Evolutionary conservation across 2,888 invertebrate species (phyloP).

Genomic region (Flexamia atlantica): DNA sequence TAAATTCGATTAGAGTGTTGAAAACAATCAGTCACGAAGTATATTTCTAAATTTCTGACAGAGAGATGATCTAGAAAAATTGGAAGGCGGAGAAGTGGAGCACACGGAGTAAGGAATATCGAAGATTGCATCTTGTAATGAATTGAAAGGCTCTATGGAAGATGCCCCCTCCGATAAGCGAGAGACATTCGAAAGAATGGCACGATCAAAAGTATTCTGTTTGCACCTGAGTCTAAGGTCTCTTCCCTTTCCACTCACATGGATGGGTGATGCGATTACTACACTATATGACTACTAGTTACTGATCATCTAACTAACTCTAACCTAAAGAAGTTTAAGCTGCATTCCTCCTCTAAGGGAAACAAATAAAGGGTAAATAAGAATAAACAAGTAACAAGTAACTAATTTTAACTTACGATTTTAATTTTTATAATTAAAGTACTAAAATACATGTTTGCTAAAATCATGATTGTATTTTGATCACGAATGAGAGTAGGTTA

Average conservation of each 20-base stretch:
- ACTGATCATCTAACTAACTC: too few species aligned
- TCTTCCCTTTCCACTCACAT: neutral
- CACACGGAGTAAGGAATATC: constrained; percentile 1
- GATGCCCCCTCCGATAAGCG: neutral
- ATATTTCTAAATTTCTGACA: neutral
- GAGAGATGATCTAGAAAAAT: constrained; percentile 4
- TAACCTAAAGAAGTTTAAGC: too few species aligned
- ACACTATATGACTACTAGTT: too few species aligned
- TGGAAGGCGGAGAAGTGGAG: neutral
- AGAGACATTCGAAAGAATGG: constrained; percentile 13
- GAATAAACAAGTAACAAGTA: too few species aligned
- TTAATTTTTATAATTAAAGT: too few species aligned
- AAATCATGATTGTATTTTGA: too few species aligned
- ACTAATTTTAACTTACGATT: too few species aligned
- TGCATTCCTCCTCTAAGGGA: too few species aligned
- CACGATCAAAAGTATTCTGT: constrained; percentile 19
- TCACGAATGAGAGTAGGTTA: too few species aligned
- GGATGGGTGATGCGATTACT: too few species aligned
- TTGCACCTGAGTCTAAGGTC: constrained; percentile 13
- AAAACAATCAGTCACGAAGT: constrained; percentile 6
- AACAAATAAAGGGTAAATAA: too few species aligned
- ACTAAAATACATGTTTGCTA: too few species aligned
- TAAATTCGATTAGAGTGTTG: neutral
- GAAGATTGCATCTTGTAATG: constrained; percentile 31
- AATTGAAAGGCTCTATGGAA: constrained; percentile 34